These are phyloP conservation scores for Megamerina dolium DNA, from an alignment of 2,888 invertebrate species.

Conservation along the genomic window DNA sequence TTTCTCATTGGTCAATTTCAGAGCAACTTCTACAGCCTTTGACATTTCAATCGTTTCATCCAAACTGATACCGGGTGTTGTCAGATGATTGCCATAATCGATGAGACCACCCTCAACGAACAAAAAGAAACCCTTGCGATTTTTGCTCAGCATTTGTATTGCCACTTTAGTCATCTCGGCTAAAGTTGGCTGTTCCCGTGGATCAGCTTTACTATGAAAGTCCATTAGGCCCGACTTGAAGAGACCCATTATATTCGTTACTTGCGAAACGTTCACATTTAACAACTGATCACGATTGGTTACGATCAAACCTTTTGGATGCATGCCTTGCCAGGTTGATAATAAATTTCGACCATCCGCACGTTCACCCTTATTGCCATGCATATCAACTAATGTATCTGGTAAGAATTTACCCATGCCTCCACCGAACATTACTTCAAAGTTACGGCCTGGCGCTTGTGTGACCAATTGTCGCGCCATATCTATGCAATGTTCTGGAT, in stretches of 20 bases:
- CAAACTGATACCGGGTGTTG: slow-evolving; percentile 58
- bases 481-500: slow-evolving; percentile 54
- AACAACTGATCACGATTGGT: slow-evolving; percentile 56
- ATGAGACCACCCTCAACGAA: slow-evolving; percentile 64
- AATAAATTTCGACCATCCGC: slow-evolving; percentile 61
- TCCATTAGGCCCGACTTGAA: slow-evolving; percentile 52
- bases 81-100: slow-evolving; percentile 70
- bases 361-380: slow-evolving; percentile 53
- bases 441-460: slow-evolving; percentile 60
- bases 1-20: slow-evolving; percentile 53
- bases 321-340: slow-evolving; percentile 59
- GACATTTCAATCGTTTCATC: slow-evolving; percentile 72
- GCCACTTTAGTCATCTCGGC: slow-evolving; percentile 65
- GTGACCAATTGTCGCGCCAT: slow-evolving; percentile 69
- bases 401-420: slow-evolving; percentile 64
- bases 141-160: slow-evolving; percentile 56
- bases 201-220: slow-evolving; percentile 52
- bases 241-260: slow-evolving; percentile 54
- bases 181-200: slow-evolving; percentile 43
- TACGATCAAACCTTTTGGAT: slow-evolving; percentile 53
- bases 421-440: slow-evolving; percentile 73
- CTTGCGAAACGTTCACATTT: slow-evolving; percentile 45
- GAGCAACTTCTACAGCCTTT: slow-evolving; percentile 60
- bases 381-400: slow-evolving; percentile 49
- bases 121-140: slow-evolving; percentile 55